Base-by-base conservation (phyloP, 2,113 vertebrate species). In the Motacilla tschutschensis region DNA sequence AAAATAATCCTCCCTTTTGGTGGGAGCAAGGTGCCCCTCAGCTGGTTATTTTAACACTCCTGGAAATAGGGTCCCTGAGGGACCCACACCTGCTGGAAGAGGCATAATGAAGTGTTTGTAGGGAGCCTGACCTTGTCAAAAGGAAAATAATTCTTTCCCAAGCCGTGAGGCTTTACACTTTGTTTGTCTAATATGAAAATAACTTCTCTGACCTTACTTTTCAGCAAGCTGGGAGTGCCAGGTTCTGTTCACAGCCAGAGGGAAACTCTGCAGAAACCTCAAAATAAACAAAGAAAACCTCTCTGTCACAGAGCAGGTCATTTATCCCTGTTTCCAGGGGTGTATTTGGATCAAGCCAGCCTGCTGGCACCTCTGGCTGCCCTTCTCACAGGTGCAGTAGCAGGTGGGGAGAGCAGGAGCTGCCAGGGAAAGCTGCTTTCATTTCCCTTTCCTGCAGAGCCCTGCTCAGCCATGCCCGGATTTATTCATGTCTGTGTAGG, bases 171-270 rank as follows among this genome's bases (percentile, higher is more conserved):
- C 77, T 89, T 87, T 26, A 18, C 53, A 14, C 60, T 66, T 44
- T 59, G 44, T 67, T 83, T 91, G 79, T 64, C 67, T 53, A 60
- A 40, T 22, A 4, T 48, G 57, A 67, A 89, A 95, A 87, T 43
- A 90, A 13, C 73, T 81, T 11, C 50, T 8, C 16, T 92, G 79
- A 83, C 73, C 79, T 80, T 63, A 31, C 47, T 77, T 87, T 41
- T 36, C 31, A 28, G 28, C 6, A 36, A 31, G 84, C 51, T 10
- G 5, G 51, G 40, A 84, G 50, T 2, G 6, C 54, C 26, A 31
- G 38, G 9, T 47, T 55, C 64, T 74, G 48, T 17, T 70, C 85
- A 5, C 48, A 70, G 59, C 67, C 71, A 4, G 36, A 73, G 53
- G 69, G 41, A 35, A 79, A 17, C 12, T 58, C 72, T 40, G 33